phyloP scores from a whole-genome alignment of 1,140 invertebrate species.

The Venturia canescens region DNA sequence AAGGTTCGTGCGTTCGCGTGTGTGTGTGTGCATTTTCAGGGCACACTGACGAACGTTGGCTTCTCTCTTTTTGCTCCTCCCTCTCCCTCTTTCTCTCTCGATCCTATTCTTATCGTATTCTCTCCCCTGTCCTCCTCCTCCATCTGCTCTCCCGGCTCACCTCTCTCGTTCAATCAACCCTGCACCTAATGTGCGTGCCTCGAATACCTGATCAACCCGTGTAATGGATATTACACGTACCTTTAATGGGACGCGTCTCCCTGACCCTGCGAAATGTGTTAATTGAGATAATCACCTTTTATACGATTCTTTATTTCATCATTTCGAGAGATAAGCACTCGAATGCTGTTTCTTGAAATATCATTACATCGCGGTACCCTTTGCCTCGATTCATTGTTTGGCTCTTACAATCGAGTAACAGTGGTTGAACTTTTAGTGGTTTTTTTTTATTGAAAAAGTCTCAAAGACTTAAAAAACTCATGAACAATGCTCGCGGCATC shows the following conservation, averaged over 20 bases:
- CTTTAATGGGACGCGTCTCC: conserved; percentile 11
- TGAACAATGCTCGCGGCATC: too few species aligned
- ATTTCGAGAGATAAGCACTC: too few species aligned
- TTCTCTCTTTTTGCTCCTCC: not conserved
- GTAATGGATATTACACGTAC: conserved; percentile 16
- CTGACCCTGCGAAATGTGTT: not conserved
- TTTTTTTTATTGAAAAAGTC: too few species aligned
- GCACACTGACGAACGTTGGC: conserved; percentile 26
- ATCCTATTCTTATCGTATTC: conserved; percentile 53
- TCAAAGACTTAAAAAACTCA: too few species aligned
- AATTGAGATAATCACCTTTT: conserved; percentile 6
- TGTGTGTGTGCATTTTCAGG: conserved; percentile 45
- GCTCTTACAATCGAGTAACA: too few species aligned
- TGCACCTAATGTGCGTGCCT: conserved; percentile 19
- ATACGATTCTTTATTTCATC: too few species aligned
- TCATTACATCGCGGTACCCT: too few species aligned
- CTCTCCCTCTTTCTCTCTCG: conserved; percentile 53
- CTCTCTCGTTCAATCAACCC: conserved; percentile 41
- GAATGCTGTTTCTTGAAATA: too few species aligned
- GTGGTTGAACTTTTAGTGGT: too few species aligned
- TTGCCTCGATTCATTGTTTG: too few species aligned
- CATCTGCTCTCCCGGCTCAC: conserved; percentile 18
- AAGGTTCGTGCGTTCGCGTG: conserved; percentile 59
- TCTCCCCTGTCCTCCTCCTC: conserved; percentile 35
- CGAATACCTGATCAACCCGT: conserved; percentile 27